Conservation (phyloP, 2,113 vertebrate species). For the Syngnathus floridae region DNA sequence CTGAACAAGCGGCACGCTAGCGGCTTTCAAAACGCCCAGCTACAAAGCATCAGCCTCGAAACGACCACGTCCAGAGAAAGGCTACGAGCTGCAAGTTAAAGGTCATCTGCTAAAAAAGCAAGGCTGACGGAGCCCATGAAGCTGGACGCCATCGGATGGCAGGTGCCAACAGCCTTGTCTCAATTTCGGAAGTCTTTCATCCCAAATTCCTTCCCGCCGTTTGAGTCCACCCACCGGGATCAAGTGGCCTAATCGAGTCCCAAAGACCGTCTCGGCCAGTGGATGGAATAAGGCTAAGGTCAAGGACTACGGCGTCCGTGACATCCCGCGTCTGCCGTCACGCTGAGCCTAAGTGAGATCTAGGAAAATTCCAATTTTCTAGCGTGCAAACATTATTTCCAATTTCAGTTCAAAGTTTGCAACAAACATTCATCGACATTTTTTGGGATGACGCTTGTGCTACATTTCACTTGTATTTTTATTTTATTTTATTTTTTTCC, state of each 20-base stretch:
- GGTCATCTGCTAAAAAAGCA: too few species aligned
- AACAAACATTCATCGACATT: not conserved
- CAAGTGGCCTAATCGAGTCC: slow-evolving; percentile 12
- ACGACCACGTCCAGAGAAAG: not conserved
- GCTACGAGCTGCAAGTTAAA: too few species aligned
- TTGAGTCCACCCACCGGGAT: slow-evolving; percentile 29
- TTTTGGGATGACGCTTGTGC: not conserved
- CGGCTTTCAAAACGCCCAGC: too few species aligned
- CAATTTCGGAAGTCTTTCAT: not conserved
- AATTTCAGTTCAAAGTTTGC: not conserved
- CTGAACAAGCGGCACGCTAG: not conserved
- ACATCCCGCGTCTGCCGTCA: too few species aligned
- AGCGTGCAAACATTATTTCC: not conserved
- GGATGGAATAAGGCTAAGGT: slow-evolving; percentile 38
- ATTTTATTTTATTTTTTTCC: not conserved
- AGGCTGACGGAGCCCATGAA: too few species aligned
- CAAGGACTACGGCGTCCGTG: too few species aligned
- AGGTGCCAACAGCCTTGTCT: not conserved
- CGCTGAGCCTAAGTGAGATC: too few species aligned
- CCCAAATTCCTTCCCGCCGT: slow-evolving; percentile 12
- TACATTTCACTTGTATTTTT: not conserved
- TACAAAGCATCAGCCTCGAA: too few species aligned
- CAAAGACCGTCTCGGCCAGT: slow-evolving; percentile 28
- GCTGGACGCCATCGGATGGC: not conserved
- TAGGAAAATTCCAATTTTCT: too few species aligned